Percentiles rank a stretch among this genome's conserved stretches.
phyloP scores from a whole-genome alignment of 2,113 vertebrate species.

The Hucho hucho region DNA sequence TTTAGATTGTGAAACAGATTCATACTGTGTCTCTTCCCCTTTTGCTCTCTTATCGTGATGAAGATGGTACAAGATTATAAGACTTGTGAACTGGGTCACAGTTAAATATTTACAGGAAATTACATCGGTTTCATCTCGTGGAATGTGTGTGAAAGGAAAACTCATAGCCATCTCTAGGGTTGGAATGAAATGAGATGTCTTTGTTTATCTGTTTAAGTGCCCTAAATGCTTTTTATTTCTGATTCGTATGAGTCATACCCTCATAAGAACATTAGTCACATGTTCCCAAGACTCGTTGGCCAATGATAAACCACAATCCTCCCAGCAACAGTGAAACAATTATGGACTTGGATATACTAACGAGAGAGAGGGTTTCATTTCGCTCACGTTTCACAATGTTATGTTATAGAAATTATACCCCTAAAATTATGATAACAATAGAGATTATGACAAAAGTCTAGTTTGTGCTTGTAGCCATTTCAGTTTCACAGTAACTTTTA shows the following conservation, averaged over 20 bases:
- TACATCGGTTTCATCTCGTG: background rate
- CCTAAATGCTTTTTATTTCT: constrained; percentile 17
- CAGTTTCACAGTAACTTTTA: constrained; percentile 6
- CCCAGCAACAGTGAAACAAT: background rate
- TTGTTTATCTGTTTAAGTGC: constrained; percentile 15
- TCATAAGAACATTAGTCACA: constrained; percentile 15
- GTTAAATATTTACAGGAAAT: constrained; percentile 2
- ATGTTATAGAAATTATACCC: background rate
- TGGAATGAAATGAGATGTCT: background rate
- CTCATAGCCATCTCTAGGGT: background rate
- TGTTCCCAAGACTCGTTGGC: background rate
- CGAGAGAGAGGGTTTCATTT: background rate
- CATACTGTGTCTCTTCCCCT: background rate
- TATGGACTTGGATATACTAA: background rate
- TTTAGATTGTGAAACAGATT: constrained; percentile 4
- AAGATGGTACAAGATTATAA: background rate
- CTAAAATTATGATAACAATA: background rate
- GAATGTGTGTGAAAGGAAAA: background rate
- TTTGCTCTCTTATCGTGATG: background rate
- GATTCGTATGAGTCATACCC: constrained; percentile 8
- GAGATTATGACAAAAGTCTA: background rate
- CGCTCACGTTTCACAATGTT: too few relatives aligned
- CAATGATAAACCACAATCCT: background rate
- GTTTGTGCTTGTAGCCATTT: background rate
- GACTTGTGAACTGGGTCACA: background rate